Conservation (phyloP, 2,797 vertebrate species). For the Acomys russatus region DNA sequence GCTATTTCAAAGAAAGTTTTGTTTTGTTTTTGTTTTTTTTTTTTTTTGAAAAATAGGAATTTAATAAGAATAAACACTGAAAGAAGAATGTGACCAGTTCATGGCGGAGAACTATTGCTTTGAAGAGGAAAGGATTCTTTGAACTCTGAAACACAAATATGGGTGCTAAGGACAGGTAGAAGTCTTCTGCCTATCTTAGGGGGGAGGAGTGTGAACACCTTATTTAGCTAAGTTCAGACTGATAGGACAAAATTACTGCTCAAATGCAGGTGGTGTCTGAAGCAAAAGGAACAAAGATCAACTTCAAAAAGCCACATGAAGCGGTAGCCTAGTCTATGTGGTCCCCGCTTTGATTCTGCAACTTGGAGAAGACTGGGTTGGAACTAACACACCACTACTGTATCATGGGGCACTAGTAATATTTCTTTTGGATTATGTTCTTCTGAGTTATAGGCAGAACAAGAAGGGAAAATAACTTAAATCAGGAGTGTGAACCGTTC, state of each 20-base stretch:
- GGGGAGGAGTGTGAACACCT: constrained; percentile 73
- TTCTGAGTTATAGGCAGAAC: constrained; percentile 70
- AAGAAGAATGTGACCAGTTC: constrained; percentile 88
- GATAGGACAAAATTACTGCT: constrained; percentile 78
- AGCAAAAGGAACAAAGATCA: constrained; percentile 39
- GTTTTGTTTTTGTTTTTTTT: no score
- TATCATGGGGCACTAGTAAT: constrained; percentile 41
- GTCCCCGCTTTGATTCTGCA: constrained; percentile 7
- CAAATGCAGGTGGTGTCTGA: constrained; percentile 77
- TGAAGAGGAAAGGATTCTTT: constrained; percentile 94
- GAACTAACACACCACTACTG: constrained; percentile 66
- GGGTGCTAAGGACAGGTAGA: constrained; percentile 68
- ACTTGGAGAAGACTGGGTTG: not conserved
- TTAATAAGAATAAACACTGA: constrained; percentile 87
- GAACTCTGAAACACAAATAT: constrained; percentile 86
- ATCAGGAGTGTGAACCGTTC: constrained; percentile 56
- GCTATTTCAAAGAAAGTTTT: constrained; percentile 92
- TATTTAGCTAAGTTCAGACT: not conserved
- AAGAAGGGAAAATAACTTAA: constrained; percentile 39
- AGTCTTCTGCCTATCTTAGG: constrained; percentile 60
- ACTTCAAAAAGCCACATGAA: constrained; percentile 60
- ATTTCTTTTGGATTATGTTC: constrained; percentile 63
- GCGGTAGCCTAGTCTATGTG: constrained; percentile 36
- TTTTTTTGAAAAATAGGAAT: constrained; percentile 90
- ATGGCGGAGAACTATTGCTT: constrained; percentile 91